Base-by-base conservation (phyloP, 1,140 invertebrate species). In the Mercenaria mercenaria region DNA sequence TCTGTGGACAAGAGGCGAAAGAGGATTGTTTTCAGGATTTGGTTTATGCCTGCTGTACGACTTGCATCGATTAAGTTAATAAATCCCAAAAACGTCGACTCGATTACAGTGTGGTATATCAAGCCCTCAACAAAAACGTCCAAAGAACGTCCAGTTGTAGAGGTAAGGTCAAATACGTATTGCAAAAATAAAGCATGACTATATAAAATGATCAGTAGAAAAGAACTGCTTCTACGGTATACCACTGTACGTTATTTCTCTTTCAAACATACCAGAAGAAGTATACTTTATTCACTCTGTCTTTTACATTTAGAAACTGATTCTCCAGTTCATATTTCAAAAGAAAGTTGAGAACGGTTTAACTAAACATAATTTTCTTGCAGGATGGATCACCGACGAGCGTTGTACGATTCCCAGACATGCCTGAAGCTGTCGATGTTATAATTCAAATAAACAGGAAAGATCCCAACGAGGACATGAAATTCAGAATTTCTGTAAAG, bases 391-490 rank as follows among this genome's bases (percentile, higher is more conserved):
- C 26, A 20, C 69, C 84, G 29, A n/a, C 29, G 6, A 74, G 20
- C 6, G 32, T 43, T 4, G 72, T 86, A 4, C 41, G 37, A 52
- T 86, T 86, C 84, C 67, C 47, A 15, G 69, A 47, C n/a, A 23
- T 59, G 29, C 84, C 72, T 23, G 69, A 59, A 10, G 72, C 50
- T 26, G 72, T 56, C 26, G 72, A 76, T 76, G 20, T 86, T 26
- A 41, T 86, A 37, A 26, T 86, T 20, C 34, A 50, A 72, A 29
- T 86, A 26, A 15, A 10, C 0, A 74, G 52, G 52, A 72, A 74
- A 41, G 2, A 50, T 18, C 23, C 84, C 4, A 20, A 23, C 0
- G 18, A 72, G 13, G 39, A 39, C 10, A 86, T 86, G 72, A 76
- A n/a, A 37, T 56, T 86, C 50, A 74, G 50, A 76, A 20, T 86